A percentile compares a stretch with the other conserved stretches of the same genome.
These are phyloP conservation scores for Bambusicola thoracicus DNA, from an alignment of 2,113 vertebrate genomes.

Conservation along the genomic window DNA sequence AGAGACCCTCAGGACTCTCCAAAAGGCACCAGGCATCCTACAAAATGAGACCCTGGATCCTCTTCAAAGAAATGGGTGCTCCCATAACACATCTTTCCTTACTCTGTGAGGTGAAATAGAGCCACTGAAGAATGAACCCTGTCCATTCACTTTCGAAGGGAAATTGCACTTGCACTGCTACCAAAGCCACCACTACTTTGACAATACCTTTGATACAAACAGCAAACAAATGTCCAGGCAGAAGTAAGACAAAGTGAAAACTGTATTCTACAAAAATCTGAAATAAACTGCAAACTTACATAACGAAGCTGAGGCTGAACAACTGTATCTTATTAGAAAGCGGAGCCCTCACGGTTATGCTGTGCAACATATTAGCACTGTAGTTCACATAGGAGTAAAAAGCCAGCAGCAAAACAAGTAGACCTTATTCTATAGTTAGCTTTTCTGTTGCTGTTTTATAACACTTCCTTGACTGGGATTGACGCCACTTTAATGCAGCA, in stretches of 20 bases:
- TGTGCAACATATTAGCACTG: background rate
- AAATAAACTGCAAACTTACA: background rate
- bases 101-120: background rate
- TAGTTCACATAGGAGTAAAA: background rate
- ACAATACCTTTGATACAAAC: background rate
- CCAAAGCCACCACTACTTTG: background rate
- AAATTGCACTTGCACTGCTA: background rate
- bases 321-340: background rate
- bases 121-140: background rate
- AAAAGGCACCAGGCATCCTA: background rate
- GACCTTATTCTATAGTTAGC: background rate
- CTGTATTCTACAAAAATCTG: background rate
- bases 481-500: background rate
- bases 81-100: background rate
- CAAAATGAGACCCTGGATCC: background rate
- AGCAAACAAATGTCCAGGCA: background rate
- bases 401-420: background rate
- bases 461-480: background rate
- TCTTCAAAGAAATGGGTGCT: background rate
- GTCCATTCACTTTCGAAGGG: background rate
- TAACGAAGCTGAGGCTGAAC: background rate
- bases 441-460: background rate
- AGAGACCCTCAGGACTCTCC: background rate
- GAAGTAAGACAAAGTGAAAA: background rate
- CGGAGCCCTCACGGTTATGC: fast-evolving